Percentiles rank a stretch among this genome's conserved stretches.
Evolutionary conservation across 2,113 vertebrate genomes (phyloP).

Genomic region (Silurus meridionalis): DNA sequence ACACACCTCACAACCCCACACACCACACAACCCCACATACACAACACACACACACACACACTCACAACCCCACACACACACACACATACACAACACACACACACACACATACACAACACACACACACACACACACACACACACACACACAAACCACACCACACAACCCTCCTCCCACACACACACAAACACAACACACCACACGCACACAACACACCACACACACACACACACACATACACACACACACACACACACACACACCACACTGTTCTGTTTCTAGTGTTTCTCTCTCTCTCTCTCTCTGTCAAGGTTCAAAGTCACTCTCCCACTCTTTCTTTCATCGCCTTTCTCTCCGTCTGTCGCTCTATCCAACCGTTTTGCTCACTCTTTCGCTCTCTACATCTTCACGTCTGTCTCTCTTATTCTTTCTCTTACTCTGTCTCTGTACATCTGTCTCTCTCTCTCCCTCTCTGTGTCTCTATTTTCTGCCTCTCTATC

Average conservation of each 20-base stretch:
- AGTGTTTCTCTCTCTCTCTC: background rate
- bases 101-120: conserved; percentile 10
- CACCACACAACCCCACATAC: too few species aligned
- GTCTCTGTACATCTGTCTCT: background rate
- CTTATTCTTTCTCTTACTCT: background rate
- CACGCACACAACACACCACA: conserved; percentile 1
- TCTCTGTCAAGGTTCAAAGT: too few species aligned
- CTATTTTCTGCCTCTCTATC: too few species aligned
- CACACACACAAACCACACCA: conserved; percentile 37
- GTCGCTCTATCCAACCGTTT: conserved; percentile 46
- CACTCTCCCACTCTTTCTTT: background rate
- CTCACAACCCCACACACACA: too few species aligned
- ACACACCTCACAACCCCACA: too few species aligned
- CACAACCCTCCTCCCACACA: background rate
- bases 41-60: too few species aligned
- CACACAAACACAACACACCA: background rate
- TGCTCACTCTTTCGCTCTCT: conserved; percentile 53
- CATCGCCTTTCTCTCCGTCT: conserved; percentile 39
- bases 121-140: background rate
- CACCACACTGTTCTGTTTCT: too few species aligned
- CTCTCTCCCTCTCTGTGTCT: background rate
- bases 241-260: conserved; percentile 19
- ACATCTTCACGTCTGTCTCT: background rate
- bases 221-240: conserved; percentile 15
- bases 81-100: background rate